Evolutionary conservation across 1,140 invertebrate genomes (phyloP).

Genomic region (Polypedilum vanderplanki): DNA sequence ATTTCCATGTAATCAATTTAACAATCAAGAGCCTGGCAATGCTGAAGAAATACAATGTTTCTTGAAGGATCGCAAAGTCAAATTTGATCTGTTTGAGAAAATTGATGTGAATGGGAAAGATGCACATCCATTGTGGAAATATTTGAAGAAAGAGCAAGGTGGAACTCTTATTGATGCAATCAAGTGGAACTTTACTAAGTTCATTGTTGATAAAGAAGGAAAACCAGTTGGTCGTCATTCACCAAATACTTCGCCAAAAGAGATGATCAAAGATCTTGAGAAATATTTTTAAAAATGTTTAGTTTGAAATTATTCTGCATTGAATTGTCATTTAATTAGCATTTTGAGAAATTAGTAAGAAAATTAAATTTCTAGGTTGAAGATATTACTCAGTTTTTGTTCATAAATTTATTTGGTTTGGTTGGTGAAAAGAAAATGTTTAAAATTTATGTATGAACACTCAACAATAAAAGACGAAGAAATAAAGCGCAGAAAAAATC

Average conservation of each 20-base stretch:
- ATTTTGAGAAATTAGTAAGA: too few species aligned
- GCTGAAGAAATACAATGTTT: slow-evolving; percentile 69
- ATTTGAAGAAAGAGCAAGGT: slow-evolving; percentile 71
- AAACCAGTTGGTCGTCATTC: slow-evolving; percentile 73
- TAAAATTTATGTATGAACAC: too few species aligned
- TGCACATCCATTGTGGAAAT: slow-evolving; percentile 80
- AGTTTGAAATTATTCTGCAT: neutral
- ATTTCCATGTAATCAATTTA: slow-evolving; percentile 93
- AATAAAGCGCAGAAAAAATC: too few species aligned
- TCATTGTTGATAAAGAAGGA: slow-evolving; percentile 82
- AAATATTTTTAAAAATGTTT: slow-evolving; percentile 55
- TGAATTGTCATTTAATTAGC: too few species aligned
- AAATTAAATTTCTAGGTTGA: too few species aligned
- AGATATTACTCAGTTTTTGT: too few species aligned
- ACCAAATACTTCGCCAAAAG: slow-evolving; percentile 65
- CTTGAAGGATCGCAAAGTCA: slow-evolving; percentile 58
- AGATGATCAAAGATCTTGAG: slow-evolving; percentile 57
- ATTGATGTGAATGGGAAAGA: slow-evolving; percentile 82
- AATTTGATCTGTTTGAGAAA: slow-evolving; percentile 63
- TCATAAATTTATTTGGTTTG: too few species aligned
- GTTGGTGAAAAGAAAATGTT: too few species aligned
- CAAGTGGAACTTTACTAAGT: slow-evolving; percentile 98
- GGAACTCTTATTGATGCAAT: slow-evolving; percentile 69
- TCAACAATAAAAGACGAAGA: too few species aligned
- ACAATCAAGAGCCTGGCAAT: slow-evolving; percentile 65